Base-by-base conservation (phyloP, 2,797 vertebrate genomes). In the Decapterus maruadsi region DNA sequence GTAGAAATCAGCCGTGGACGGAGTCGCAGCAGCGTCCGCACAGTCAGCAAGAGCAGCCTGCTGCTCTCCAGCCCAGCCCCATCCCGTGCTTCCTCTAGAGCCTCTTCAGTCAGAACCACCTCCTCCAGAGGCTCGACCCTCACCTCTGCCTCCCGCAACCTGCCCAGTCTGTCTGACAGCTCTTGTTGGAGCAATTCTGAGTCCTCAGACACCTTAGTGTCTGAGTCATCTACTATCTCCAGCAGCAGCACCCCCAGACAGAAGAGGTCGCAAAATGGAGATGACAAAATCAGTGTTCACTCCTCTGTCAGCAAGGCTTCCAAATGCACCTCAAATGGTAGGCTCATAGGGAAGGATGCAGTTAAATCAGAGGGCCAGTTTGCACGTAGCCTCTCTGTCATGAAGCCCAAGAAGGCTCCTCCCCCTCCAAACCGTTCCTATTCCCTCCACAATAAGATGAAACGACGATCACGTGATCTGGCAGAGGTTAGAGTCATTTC, bases 121-220 rank as follows among this genome's bases (percentile, higher is more conserved):
- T 95, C 95, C 69, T 97, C 96, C 8, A 96, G 95, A 80, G 95
- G 94, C 2, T 98, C 97, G 88, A 95, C 91, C 38, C 56, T 88
- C 43, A 91, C 85, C 63, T 94, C 93, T 0, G 88, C 92, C 14
- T 92, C 87, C 42, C 87, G 86, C 43, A 86, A 84, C 13, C 61
- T 72, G 51, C 69, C 78, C 6, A 76, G 72, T 62, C 3, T 86
- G 55, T 94, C 94, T 0, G 92, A 95, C 72, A 92, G 69, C 58
- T 95, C 95, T 6, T 76, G 82, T 68, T 99, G 97, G 97, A 98
- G 97, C 90, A 95, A 95, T 76, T 98, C 97, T 0, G 96, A 96
- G 38, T 99, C 98, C 45, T 99, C 98, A 0, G 97, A 99, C 63
- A 99, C 98, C 7, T 95, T 99, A 2, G 97, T 99, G 12, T 99